Evolutionary conservation across 2,113 vertebrate species (phyloP), one percentile per base, ranked within the genome.

Genomic region (Phrynosoma platyrhinos): DNA sequence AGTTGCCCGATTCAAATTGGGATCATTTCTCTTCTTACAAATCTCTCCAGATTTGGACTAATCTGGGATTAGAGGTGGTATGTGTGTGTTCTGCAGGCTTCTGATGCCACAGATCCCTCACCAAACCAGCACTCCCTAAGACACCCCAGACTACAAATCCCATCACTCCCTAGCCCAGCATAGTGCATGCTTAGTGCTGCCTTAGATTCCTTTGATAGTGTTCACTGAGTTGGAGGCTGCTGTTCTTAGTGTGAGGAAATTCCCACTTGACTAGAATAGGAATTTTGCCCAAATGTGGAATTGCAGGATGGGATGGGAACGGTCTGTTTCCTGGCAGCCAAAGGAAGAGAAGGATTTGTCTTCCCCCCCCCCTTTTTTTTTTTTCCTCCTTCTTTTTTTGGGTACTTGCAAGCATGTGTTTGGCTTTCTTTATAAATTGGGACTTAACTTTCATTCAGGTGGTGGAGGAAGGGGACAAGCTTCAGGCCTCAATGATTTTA

Each of bases 191-290:
- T 12, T 23, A 69, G 9, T 2, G 8, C 20, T 3, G 20, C n/a
- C 32, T 2, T 14, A n/a, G 64, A 8, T 1, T 4, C 2, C 5
- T 1, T 75, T 64, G 23, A 68, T 87, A 21, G 27, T 21, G 52
- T 74, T 30, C 47, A 47, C 14, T 6, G 18, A 58, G 16, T 7
- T 21, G 69, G 30, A n/a, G 16, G 42, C 79, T 82, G 69, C 55
- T 4, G 64, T n/a, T 9, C 79, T 85, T 68, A 66, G 20, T 21
- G 42, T 36, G 42, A 85, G 83, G 88, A 89, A 89, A 85, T 89
- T 81, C 83, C 83, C 83, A 85, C 86, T 85, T 89, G 83, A 81
- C 62, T 52, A n/a, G 53, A 85, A 89, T 66, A 72, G 88, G 88
- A 89, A 74, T 80, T 53, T 81, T 81, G 88, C 83, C 88, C 83